Base-by-base conservation (phyloP, 2,113 vertebrate species). In the Heliornis fulica region DNA sequence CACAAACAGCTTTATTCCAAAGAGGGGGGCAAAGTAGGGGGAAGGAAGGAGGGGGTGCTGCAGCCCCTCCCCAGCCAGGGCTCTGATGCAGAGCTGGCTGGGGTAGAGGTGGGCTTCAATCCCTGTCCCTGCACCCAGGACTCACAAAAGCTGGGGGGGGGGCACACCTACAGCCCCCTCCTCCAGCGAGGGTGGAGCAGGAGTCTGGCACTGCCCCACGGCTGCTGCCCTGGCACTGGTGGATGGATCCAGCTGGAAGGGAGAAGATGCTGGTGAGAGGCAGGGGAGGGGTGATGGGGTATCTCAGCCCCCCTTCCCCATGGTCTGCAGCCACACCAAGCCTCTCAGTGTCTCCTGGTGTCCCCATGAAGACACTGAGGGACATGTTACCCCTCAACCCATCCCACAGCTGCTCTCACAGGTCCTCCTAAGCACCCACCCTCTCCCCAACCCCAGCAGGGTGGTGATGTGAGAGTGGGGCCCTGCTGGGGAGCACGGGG, bases 131-230 rank as follows among this genome's bases (percentile, higher is more conserved):
- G 34, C 66, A 48, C 22, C 31, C 18, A 10, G 45, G 61, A 53
- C 50, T 41, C 34, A 40, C 7, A 7, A 4, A 7, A 1, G 6
- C 10, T 46, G 32, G 36, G 14, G 56, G 11, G 9, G n/a, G n/a
- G n/a, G n/a, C n/a, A n/a, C n/a, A n/a, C n/a, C n/a, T n/a, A n/a
- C 66, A 69, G 45, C 22, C 7, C 77, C 36, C 36, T 51, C 41
- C 2, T 1, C 10, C 15, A 18, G 26, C 0, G 3, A 25, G 8
- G 28, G 38, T 15, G 46, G 63, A 22, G 54, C 5, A 1, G 72
- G 56, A 80, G 10, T 3, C 1, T 3, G 5, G 50, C 1, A 1
- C n/a, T 75, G 61, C 53, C 77, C 8, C 2, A 32, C 0, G 2
- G 63, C 45, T 10, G 38, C 36, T 68, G 26, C 60, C 54, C 40